These are phyloP conservation scores for Prosapia bicincta DNA, from an alignment of 2,888 invertebrate species.

Conservation along the genomic window DNA sequence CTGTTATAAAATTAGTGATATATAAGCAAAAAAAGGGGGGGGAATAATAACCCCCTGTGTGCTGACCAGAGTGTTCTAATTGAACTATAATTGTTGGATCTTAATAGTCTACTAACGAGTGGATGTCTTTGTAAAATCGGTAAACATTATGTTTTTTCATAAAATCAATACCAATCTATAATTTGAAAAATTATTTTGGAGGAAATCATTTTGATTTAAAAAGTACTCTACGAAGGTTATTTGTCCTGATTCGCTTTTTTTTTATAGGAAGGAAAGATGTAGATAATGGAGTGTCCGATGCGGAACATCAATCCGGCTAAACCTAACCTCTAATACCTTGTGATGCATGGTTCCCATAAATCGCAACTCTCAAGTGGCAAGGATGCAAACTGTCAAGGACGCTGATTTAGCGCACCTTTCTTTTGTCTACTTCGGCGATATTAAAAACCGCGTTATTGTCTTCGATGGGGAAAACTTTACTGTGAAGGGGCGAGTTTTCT, in stretches of 20 bases:
- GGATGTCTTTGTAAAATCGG: no score
- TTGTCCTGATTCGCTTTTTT: background rate
- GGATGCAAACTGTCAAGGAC: background rate
- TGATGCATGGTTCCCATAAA: background rate
- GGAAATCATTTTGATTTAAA: no score
- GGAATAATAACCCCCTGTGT: no score
- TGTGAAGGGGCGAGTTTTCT: background rate
- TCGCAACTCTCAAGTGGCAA: background rate
- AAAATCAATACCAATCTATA: no score
- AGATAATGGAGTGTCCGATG: slow-evolving; percentile 2
- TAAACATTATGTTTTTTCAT: no score
- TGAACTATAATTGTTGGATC: no score
- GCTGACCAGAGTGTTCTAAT: no score
- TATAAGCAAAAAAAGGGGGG: no score
- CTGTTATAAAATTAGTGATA: no score
- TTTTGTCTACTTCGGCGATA: background rate
- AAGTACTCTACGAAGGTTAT: no score
- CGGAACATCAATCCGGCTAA: background rate
- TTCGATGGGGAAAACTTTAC: background rate
- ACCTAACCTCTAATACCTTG: background rate
- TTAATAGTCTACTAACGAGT: no score
- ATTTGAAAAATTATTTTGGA: no score
- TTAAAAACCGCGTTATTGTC: background rate
- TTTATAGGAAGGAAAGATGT: background rate
- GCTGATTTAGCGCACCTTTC: background rate